Evolutionary conservation across 2,113 vertebrate species (phyloP).

Genomic region (Dipodomys merriami): DNA sequence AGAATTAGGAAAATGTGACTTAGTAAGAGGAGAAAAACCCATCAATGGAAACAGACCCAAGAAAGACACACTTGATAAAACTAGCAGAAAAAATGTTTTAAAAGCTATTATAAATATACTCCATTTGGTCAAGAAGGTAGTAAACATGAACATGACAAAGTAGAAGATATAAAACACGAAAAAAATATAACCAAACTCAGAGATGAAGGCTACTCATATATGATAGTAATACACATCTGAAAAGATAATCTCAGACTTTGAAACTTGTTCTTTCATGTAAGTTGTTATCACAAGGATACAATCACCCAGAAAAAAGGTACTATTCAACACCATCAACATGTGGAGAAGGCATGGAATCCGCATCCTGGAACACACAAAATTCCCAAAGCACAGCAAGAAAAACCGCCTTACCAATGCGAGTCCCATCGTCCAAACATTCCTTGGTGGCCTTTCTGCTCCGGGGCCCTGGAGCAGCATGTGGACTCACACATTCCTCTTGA

Average conservation of each 20-base stretch:
- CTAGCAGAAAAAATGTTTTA: conserved; percentile 24
- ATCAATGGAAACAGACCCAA: conserved; percentile 29
- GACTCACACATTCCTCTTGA: conserved; percentile 74
- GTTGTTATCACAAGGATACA: not conserved
- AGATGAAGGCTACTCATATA: conserved; percentile 41
- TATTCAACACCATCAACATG: not conserved
- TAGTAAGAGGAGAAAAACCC: conserved; percentile 45
- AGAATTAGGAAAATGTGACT: not conserved
- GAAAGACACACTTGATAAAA: conserved; percentile 43
- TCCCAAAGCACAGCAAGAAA: conserved; percentile 23
- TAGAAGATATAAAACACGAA: not conserved
- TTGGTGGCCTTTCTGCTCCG: not conserved
- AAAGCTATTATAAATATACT: conserved; percentile 29
- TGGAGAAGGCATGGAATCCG: conserved; percentile 1
- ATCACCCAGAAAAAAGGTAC: not conserved
- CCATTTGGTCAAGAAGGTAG: not conserved
- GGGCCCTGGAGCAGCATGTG: not conserved
- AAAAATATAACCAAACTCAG: not conserved
- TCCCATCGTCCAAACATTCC: not conserved
- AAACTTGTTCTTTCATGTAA: conserved; percentile 11
- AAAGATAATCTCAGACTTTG: conserved; percentile 28
- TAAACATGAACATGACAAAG: conserved; percentile 12
- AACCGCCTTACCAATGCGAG: conserved; percentile 46
- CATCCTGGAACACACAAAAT: not conserved
- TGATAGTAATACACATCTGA: not conserved